Evolutionary conservation across 2,113 vertebrate species (phyloP).

Genomic region (Dendropsophus ebraccatus): DNA sequence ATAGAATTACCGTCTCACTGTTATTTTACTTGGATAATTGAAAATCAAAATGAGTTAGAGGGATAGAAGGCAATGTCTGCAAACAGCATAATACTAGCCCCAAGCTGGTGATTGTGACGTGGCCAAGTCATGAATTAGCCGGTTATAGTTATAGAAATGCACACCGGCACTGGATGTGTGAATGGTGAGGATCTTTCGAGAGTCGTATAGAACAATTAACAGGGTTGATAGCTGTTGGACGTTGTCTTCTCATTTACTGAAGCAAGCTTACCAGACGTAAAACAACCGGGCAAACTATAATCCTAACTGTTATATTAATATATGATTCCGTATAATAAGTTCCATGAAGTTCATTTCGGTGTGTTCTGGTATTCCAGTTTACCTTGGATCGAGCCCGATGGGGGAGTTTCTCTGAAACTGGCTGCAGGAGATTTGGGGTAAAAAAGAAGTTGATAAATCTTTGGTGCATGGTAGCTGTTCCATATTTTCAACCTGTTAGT

Average conservation of each 20-base stretch:
- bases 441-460: no score
- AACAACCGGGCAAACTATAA: neutral
- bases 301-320: neutral
- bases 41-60: neutral
- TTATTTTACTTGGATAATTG: conserved; percentile 1
- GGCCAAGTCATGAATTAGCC: neutral
- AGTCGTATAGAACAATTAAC: no score
- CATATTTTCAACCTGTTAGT: no score
- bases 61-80: neutral
- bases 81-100: neutral
- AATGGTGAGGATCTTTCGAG: neutral
- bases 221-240: no score
- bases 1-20: neutral
- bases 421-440: no score
- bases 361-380: neutral
- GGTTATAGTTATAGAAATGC: neutral
- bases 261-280: no score
- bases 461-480: no score
- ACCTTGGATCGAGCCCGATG: neutral
- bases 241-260: no score
- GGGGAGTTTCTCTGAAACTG: no score
- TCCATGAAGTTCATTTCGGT: neutral
- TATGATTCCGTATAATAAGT: no score
- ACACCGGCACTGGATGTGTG: neutral
- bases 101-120: neutral